Evolutionary conservation across 2,888 invertebrate species (phyloP).

Genomic region (Desoria tigrina): DNA sequence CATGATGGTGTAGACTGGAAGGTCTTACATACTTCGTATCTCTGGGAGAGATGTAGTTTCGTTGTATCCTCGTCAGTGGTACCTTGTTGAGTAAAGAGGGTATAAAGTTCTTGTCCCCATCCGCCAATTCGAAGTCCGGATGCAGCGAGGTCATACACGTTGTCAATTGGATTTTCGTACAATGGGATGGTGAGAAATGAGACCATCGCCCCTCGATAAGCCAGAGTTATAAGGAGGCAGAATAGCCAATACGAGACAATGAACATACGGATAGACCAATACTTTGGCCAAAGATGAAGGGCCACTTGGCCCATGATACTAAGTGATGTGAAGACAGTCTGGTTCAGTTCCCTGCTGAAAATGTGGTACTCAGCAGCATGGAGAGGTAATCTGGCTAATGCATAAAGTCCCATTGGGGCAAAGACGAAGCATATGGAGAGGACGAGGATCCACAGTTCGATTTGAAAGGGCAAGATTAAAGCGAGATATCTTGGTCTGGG

Average conservation of each 20-base stretch:
- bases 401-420: conserved; percentile 45
- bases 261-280: conserved; percentile 74
- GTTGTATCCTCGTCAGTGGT: conserved; percentile 24
- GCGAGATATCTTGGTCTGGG: conserved; percentile 50
- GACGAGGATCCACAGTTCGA: conserved; percentile 47
- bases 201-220: conserved; percentile 65
- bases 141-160: conserved; percentile 45
- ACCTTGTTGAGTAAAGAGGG: conserved; percentile 42
- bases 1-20: too few species aligned
- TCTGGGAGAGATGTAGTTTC: conserved; percentile 21
- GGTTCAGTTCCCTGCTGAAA: conserved; percentile 21
- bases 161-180: conserved; percentile 51
- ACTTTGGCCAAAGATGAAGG: conserved; percentile 51
- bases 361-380: conserved; percentile 37
- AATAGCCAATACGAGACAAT: conserved; percentile 89
- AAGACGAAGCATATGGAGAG: conserved; percentile 48
- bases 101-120: conserved; percentile 51
- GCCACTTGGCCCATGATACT: conserved; percentile 52
- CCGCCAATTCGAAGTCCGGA: conserved; percentile 48
- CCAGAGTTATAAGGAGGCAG: conserved; percentile 74
- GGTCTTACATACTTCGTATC: conserved; percentile 46
- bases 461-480: conserved; percentile 51
- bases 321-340: conserved; percentile 47
- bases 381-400: conserved; percentile 30
- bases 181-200: conserved; percentile 53